Conservation (phyloP, 2,888 invertebrate species). For the Phortica magna region DNA sequence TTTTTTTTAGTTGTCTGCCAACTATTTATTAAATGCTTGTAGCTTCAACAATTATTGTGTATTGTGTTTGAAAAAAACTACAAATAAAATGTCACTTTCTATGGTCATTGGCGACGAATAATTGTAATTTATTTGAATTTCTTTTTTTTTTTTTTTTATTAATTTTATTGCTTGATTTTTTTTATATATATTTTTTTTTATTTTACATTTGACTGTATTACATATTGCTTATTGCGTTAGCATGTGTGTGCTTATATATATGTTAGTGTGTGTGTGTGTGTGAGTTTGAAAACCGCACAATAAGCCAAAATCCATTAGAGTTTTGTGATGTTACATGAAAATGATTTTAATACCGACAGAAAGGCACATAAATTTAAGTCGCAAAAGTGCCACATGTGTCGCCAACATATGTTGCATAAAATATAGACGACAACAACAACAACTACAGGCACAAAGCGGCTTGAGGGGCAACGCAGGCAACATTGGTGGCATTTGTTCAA, state of each 20-base stretch:
- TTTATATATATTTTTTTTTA: neutral
- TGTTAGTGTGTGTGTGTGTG: conserved; percentile 14
- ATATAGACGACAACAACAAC: conserved; percentile 16
- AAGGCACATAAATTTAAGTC: conserved; percentile 35
- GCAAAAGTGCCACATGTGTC: conserved; percentile 36
- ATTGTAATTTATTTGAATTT: conserved; percentile 10
- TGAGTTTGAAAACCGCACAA: conserved; percentile 29
- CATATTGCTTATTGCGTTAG: neutral
- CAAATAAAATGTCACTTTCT: too few relatives aligned
- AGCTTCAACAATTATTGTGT: too few relatives aligned
- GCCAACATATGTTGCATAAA: conserved; percentile 32
- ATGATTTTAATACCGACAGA: conserved; percentile 37
- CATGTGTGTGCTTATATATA: neutral
- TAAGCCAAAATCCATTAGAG: conserved; percentile 34
- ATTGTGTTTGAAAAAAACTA: too few relatives aligned
- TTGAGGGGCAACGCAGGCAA: neutral
- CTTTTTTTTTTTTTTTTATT: neutral
- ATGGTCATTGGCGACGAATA: too few relatives aligned
- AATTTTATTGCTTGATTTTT: neutral
- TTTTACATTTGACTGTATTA: neutral
- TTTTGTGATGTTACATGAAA: conserved; percentile 38
- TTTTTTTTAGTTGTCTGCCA: neutral
- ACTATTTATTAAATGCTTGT: neutral
- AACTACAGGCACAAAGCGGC: conserved; percentile 6
- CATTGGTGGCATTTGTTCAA: neutral